These are phyloP conservation scores for Xiphophorus couchianus DNA, from an alignment of 2,113 vertebrate genomes.

Conservation along the genomic window DNA sequence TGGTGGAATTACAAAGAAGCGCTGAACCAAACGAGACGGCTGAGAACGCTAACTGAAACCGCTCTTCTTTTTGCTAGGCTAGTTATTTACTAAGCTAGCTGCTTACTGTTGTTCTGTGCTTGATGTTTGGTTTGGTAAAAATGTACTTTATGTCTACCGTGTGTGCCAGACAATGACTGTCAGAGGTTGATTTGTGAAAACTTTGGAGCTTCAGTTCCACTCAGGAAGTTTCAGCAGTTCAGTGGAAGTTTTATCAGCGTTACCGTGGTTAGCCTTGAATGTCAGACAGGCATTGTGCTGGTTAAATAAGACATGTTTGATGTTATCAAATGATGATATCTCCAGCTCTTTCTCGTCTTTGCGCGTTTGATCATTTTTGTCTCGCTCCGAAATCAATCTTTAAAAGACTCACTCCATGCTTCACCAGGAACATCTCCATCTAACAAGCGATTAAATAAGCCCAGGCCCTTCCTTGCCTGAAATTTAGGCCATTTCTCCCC, in stretches of 20 bases:
- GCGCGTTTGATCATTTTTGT: constrained; percentile 9
- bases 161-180: neutral
- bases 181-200: neutral
- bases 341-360: neutral
- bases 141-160: neutral
- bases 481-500: constrained; percentile 27
- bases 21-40: too few relatives aligned
- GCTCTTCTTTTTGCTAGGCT: neutral
- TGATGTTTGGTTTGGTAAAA: neutral
- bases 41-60: too few relatives aligned
- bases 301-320: constrained; percentile 7
- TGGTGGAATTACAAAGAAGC: too few relatives aligned
- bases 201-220: neutral
- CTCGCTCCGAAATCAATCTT: constrained; percentile 20
- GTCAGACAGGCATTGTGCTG: neutral
- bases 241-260: neutral
- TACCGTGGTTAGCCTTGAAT: neutral
- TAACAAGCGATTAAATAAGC: constrained; percentile 25
- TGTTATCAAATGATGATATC: too few relatives aligned
- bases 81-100: neutral
- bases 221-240: neutral
- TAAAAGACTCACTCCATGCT: neutral
- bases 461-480: constrained; percentile 6
- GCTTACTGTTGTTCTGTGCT: neutral
- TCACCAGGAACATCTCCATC: constrained; percentile 10